Conservation (phyloP, 2,113 vertebrate genomes). For the Bos indicus region DNA sequence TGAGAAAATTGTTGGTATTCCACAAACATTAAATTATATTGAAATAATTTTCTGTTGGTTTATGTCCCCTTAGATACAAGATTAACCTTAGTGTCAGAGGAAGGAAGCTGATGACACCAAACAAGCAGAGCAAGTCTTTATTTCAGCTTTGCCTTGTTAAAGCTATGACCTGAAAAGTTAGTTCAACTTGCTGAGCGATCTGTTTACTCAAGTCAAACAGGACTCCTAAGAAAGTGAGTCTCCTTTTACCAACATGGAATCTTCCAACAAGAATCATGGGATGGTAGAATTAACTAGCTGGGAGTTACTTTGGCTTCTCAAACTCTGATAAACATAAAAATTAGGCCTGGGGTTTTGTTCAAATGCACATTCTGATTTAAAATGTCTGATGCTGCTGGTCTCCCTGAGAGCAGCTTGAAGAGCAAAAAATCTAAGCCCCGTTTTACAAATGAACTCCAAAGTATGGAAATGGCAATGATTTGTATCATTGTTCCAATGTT, state of each 20-base stretch:
- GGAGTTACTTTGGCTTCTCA: constrained; percentile 1
- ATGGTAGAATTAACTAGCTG: background rate
- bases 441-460: constrained; percentile 12
- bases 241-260: background rate
- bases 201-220: background rate
- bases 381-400: background rate
- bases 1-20: background rate
- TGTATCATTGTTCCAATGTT: background rate
- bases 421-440: background rate
- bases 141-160: constrained; percentile 35
- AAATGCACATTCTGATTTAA: background rate
- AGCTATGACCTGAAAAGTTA: constrained; percentile 11
- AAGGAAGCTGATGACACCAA: background rate
- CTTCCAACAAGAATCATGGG: background rate
- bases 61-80: background rate
- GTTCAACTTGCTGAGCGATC: background rate
- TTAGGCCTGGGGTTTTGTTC: background rate
- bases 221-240: background rate
- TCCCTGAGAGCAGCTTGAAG: background rate
- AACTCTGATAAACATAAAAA: background rate
- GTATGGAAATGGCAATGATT: background rate
- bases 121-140: background rate
- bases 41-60: background rate
- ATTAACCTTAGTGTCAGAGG: background rate
- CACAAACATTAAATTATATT: background rate